Evolutionary conservation across 2,113 vertebrate genomes (phyloP).

Genomic region (Corydoras sp.): DNA sequence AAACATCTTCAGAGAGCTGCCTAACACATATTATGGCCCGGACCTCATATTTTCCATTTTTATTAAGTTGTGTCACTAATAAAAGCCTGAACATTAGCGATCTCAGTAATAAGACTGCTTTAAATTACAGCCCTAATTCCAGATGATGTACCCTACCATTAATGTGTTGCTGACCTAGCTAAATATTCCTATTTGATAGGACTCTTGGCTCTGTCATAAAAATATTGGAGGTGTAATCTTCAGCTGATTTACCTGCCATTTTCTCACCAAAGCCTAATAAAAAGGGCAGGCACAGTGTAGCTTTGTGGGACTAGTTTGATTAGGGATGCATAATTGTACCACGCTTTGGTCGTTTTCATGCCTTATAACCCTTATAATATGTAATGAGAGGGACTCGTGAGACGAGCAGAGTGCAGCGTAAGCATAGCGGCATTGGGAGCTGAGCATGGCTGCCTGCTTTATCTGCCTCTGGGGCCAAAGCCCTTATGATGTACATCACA

Average conservation of each 20-base stretch:
- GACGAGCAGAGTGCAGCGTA: constrained; percentile 46
- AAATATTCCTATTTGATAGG: constrained; percentile 44
- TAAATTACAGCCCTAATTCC: constrained; percentile 48
- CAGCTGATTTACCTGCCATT: constrained; percentile 47
- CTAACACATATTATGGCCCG: constrained; percentile 27
- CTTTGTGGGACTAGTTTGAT: constrained; percentile 43
- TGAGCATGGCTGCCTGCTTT: constrained; percentile 25
- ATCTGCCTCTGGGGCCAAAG: constrained; percentile 44
- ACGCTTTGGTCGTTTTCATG: constrained; percentile 45
- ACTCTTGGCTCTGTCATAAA: constrained; percentile 47
- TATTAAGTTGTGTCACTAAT: constrained; percentile 39
- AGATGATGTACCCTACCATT: constrained; percentile 39
- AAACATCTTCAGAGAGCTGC: constrained; percentile 25
- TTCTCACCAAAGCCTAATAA: constrained; percentile 41
- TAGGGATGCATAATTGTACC: constrained; percentile 46
- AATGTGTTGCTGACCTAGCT: constrained; percentile 47
- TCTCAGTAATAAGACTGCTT: constrained; percentile 45
- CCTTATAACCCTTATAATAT: constrained; percentile 46
- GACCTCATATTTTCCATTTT: constrained; percentile 33
- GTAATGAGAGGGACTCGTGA: constrained; percentile 40
- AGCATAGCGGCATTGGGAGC: constrained; percentile 40
- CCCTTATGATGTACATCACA: constrained; percentile 49
- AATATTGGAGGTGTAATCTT: constrained; percentile 46
- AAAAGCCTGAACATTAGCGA: constrained; percentile 44
- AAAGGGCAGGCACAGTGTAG: constrained; percentile 37